Evolutionary conservation across 2,797 vertebrate species (phyloP).

Genomic region (Sarcophilus harrisii): DNA sequence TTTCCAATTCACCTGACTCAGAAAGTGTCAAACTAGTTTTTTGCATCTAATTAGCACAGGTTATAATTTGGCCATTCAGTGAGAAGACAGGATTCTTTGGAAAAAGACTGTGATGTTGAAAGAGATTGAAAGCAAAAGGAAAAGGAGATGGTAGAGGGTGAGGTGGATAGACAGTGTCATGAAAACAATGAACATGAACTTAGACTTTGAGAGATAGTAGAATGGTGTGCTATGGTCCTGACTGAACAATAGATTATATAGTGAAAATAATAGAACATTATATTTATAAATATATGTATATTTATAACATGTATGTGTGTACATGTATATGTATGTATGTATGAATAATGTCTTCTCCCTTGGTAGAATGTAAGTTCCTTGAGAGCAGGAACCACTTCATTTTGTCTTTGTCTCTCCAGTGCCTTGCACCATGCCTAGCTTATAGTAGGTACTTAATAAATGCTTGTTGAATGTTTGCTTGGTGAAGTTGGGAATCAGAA

Average conservation of each 20-base stretch:
- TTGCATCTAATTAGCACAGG: not conserved
- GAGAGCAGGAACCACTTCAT: not conserved
- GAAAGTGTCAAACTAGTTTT: not conserved
- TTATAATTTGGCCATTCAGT: not conserved
- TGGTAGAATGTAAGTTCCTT: not conserved
- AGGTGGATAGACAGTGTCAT: not conserved
- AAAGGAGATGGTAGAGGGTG: not conserved
- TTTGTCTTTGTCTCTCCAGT: not conserved
- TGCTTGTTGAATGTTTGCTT: not conserved
- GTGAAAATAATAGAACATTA: not conserved
- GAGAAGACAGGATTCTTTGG: not conserved
- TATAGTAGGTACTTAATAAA: not conserved
- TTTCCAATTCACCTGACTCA: not conserved
- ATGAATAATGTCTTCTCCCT: not conserved
- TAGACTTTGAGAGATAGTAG: not conserved
- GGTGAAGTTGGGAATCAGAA: not conserved
- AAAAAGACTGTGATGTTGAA: not conserved
- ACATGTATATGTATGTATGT: not conserved
- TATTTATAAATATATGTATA: not conserved
- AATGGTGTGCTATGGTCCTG: not conserved
- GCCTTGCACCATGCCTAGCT: not conserved
- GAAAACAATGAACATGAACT: not conserved
- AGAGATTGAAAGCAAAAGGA: not conserved
- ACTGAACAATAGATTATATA: not conserved
- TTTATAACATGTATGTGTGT: too few relatives aligned